These are phyloP conservation scores for Disparrhopalites patrizii DNA, from an alignment of 2,888 invertebrate species.

Conservation along the genomic window DNA sequence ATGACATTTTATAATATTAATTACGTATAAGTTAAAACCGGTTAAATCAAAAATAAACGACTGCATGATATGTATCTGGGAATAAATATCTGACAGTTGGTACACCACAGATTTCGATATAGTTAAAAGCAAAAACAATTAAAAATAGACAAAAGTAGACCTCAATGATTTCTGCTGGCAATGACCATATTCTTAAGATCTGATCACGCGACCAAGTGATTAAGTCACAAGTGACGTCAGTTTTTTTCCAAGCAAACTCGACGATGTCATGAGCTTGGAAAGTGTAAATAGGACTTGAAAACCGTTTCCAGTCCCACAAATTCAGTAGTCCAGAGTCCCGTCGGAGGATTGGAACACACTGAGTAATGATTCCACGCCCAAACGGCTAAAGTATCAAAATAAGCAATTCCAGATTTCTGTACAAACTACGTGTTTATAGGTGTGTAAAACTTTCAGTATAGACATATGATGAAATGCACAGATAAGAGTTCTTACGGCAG, in stretches of 20 bases:
- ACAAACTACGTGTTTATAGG: constrained; percentile 1
- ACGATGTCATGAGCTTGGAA: constrained; percentile 84
- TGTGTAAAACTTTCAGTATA: not conserved
- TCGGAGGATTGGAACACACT: constrained; percentile 84
- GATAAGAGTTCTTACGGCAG: constrained; percentile 62
- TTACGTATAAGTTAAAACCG: no score
- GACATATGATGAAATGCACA: not conserved
- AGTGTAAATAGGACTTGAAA: constrained; percentile 42
- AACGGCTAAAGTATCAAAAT: constrained; percentile 64
- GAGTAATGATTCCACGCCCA: constrained; percentile 85
- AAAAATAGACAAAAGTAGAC: constrained; percentile 13
- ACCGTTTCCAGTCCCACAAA: constrained; percentile 62
- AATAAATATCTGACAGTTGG: no score
- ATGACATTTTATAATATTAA: no score
- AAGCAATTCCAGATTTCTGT: constrained; percentile 5
- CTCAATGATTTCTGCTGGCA: constrained; percentile 44
- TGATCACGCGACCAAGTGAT: constrained; percentile 96
- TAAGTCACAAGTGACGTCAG: constrained; percentile 67
- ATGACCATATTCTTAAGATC: constrained; percentile 75
- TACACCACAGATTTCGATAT: no score
- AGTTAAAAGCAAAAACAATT: no score
- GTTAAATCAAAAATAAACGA: no score
- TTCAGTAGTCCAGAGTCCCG: constrained; percentile 72
- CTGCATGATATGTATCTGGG: no score
- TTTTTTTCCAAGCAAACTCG: constrained; percentile 54